Base-by-base conservation (phyloP, 2,797 vertebrate genomes). In the Erpetoichthys calabaricus region DNA sequence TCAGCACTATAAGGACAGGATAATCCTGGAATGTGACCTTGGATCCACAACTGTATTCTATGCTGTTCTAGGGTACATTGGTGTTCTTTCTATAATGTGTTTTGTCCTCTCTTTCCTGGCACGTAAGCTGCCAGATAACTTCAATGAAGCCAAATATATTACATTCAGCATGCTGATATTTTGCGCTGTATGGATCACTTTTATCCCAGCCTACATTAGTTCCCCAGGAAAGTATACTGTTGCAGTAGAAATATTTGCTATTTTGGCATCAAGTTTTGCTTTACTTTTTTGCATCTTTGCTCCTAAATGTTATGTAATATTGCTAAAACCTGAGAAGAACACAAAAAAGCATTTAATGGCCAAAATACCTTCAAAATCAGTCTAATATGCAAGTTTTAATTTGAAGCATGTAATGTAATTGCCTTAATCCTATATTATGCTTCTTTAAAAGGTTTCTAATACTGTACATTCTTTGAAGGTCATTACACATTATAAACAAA, bases 101-200 rank as follows among this genome's bases (percentile, higher is more conserved):
- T 72, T 73, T 45, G 45, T 76, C 8, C 55, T 74, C 50, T 70
- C 74, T 1, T 76, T 76, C 44, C 55, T 76, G 4, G 70, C 74
- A n/a, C 64, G 72, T 47, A 73, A 69, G 8, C 25, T 74, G 44
- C 70, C 73, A 1, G 71, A 73, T 46, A 72, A 67, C 60, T 75
- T 73, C 54, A 76, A 75, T 8, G 74, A 76, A 53, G 71, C 73
- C 45, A 76, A 76, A 51, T 68, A 70, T 53, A 75, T 76, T 59
- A 70, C 73, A 44, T 76, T 75, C 56, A 76, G 74, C 58, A 73
- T 75, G 71, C 61, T 75, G 56, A 68, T 77, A 44, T 76, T 73
- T 56, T 72, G 68, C 55, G 65, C 70, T 7, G 75, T 75, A 5
- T 75, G 73, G 67, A 61, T 74, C 10, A 51, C 75, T 8, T 77